A percentile compares a stretch with the other conserved stretches of the same genome.
These are phyloP conservation scores for Siniperca knerii DNA, from an alignment of 2,113 vertebrate species.

Conservation along the genomic window DNA sequence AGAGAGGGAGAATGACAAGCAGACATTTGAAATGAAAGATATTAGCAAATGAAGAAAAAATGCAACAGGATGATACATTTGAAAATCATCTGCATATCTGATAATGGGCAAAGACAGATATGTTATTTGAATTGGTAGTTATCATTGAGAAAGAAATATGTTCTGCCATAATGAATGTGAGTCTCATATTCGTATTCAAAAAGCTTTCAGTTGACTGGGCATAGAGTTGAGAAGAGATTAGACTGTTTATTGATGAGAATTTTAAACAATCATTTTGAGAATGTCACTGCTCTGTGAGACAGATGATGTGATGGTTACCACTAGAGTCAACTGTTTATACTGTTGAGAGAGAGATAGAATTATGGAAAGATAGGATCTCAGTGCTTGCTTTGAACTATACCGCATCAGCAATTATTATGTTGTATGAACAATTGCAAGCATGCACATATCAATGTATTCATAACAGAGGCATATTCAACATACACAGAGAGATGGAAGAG, in stretches of 20 bases:
- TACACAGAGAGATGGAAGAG: conserved; percentile 1
- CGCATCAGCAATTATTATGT: conserved; percentile 13
- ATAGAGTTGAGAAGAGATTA: conserved; percentile 38
- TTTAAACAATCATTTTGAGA: conserved; percentile 48
- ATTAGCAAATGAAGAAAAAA: conserved; percentile 21
- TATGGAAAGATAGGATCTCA: conserved; percentile 17
- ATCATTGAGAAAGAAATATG: conserved; percentile 39
- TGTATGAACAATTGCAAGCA: neutral
- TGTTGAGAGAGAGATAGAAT: conserved; percentile 1
- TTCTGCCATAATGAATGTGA: conserved; percentile 38
- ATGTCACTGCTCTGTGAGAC: conserved; percentile 12
- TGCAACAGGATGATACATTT: conserved; percentile 33
- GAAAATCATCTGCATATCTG: conserved; percentile 56
- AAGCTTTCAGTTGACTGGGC: conserved; percentile 25
- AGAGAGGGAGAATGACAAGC: conserved; percentile 31
- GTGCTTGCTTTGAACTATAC: neutral
- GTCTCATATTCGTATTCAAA: conserved; percentile 13
- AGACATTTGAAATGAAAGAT: conserved; percentile 41
- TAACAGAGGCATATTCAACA: neutral
- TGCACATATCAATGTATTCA: neutral
- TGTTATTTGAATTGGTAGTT: conserved; percentile 42
- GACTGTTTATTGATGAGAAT: conserved; percentile 58
- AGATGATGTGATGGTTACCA: conserved; percentile 11
- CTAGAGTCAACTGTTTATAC: conserved; percentile 20
- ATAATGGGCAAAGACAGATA: conserved; percentile 48